These are phyloP conservation scores for Wiebesia pumilae DNA, from an alignment of 1,140 invertebrate genomes.

Conservation along the genomic window DNA sequence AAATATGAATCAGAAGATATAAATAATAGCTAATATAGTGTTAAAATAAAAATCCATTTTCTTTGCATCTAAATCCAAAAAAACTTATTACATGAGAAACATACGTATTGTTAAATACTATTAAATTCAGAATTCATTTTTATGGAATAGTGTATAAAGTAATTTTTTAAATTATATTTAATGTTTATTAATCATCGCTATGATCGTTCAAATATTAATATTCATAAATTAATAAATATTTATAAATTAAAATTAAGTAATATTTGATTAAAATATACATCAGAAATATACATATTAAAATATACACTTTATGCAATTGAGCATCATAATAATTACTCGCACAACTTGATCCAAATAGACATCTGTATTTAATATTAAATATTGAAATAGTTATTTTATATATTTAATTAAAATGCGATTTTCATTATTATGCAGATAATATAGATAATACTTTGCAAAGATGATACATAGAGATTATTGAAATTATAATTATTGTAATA, in stretches of 20 bases:
- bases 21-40: neutral
- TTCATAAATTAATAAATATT: neutral
- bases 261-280: too few species aligned
- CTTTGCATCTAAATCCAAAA: too few species aligned
- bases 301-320: too few species aligned
- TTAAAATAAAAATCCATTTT: too few species aligned
- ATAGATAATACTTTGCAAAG: too few species aligned
- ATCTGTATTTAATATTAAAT: conserved; percentile 10
- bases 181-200: neutral
- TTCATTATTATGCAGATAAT: too few species aligned
- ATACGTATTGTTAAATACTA: too few species aligned
- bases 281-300: too few species aligned
- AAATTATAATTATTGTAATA: too few species aligned
- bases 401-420: neutral
- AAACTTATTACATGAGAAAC: too few species aligned
- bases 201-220: neutral
- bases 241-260: too few species aligned
- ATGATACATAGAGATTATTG: too few species aligned
- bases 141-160: neutral
- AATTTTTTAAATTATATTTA: neutral
- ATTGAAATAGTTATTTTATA: neutral
- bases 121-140: neutral
- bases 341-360: conserved; percentile 10
- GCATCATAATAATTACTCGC: neutral
- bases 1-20: neutral